A percentile compares a stretch with the other conserved stretches of the same genome.
These are phyloP conservation scores for Cryptotermes secundus DNA, from an alignment of 1,140 invertebrate genomes.

Conservation along the genomic window DNA sequence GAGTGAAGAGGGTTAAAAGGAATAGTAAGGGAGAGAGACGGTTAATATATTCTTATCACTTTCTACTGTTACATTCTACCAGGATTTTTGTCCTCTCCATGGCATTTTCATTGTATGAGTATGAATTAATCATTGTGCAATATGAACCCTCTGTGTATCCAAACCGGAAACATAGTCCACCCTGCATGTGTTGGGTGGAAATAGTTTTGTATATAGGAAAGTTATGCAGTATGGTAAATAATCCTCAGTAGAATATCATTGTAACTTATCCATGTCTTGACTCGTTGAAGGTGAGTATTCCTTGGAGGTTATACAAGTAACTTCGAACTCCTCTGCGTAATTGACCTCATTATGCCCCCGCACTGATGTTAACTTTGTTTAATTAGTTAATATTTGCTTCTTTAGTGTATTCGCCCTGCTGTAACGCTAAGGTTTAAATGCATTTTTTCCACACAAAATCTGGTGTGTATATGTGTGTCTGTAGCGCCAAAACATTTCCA, in stretches of 20 bases:
- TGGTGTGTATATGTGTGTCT: not conserved
- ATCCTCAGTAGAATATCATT: not conserved
- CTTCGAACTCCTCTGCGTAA: not conserved
- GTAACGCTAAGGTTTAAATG: not conserved
- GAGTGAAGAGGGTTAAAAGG: not conserved
- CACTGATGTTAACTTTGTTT: not conserved
- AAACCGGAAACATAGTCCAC: not conserved
- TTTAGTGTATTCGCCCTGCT: not conserved
- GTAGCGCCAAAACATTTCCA: not conserved
- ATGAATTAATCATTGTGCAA: slow-evolving; percentile 6
- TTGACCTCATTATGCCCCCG: not conserved
- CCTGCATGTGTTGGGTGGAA: not conserved
- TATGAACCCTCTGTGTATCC: not conserved
- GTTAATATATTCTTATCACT: not conserved
- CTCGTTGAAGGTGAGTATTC: not conserved
- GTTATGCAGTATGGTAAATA: not conserved
- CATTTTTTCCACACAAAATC: not conserved
- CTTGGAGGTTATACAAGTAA: not conserved
- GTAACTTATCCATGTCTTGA: not conserved
- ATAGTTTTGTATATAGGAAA: not conserved
- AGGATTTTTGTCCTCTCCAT: not conserved
- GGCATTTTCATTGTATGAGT: not conserved
- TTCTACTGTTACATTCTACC: slow-evolving; percentile 10
- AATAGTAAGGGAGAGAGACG: not conserved
- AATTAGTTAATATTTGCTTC: not conserved